Evolutionary conservation across 1,140 invertebrate species (phyloP).

Genomic region (Telenomus remus): DNA sequence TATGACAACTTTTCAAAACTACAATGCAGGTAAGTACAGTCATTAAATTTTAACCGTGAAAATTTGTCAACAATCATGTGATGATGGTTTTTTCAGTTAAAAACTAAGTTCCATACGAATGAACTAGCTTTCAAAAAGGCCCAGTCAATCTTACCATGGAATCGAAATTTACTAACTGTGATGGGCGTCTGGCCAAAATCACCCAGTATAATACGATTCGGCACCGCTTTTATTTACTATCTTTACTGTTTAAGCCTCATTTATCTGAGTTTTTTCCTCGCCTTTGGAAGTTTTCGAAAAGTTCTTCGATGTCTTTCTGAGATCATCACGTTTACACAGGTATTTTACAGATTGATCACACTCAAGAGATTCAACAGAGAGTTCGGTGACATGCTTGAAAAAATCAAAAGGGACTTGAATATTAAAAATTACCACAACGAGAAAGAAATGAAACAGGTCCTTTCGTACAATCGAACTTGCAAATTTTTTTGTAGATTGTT

Average conservation of each 20-base stretch:
- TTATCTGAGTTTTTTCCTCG: slow-evolving; percentile 34
- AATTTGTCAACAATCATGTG: background rate
- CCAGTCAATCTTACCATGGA: slow-evolving; percentile 49
- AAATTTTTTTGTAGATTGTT: slow-evolving; percentile 45
- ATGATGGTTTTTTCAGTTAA: background rate
- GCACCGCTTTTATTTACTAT: slow-evolving; percentile 34
- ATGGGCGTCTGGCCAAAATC: slow-evolving; percentile 53
- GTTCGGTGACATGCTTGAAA: slow-evolving; percentile 52
- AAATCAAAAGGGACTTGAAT: slow-evolving; percentile 45
- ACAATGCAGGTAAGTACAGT: no score
- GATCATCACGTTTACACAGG: slow-evolving; percentile 52
- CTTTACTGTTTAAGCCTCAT: slow-evolving; percentile 32
- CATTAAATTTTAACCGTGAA: background rate
- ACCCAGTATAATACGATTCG: slow-evolving; percentile 37
- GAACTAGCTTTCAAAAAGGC: slow-evolving; percentile 35
- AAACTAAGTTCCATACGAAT: slow-evolving; percentile 5
- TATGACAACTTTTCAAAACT: no score
- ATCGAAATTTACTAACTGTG: slow-evolving; percentile 45
- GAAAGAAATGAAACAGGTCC: slow-evolving; percentile 40
- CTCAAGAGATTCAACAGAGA: slow-evolving; percentile 45
- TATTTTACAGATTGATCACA: slow-evolving; percentile 49
- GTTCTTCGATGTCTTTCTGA: slow-evolving; percentile 42
- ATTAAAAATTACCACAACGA: slow-evolving; percentile 37
- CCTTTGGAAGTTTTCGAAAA: slow-evolving; percentile 49
- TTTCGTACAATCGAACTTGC: slow-evolving; percentile 33